These are phyloP conservation scores for Bos javanicus DNA, from an alignment of 2,113 vertebrate genomes.

Conservation along the genomic window DNA sequence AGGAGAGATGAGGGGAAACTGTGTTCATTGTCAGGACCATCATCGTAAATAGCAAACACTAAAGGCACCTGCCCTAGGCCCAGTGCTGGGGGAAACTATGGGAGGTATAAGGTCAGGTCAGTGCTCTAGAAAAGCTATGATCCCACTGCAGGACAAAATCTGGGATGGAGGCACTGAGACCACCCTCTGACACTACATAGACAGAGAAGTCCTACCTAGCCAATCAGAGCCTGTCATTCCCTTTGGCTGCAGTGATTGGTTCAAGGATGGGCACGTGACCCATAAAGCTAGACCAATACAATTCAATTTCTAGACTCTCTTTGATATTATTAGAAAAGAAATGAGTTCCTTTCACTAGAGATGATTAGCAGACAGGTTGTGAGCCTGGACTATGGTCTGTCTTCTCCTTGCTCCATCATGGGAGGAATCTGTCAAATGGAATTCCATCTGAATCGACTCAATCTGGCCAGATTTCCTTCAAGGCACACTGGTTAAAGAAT, in stretches of 20 bases:
- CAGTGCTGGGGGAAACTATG: neutral
- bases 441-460: neutral
- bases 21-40: neutral
- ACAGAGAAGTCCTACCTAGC: neutral
- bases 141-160: neutral
- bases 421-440: neutral
- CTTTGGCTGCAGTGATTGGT: neutral
- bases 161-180: neutral
- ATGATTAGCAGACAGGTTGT: neutral
- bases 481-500: neutral
- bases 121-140: neutral
- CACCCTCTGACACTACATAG: neutral
- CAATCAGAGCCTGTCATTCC: neutral
- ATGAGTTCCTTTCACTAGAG: neutral
- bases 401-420: neutral
- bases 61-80: neutral
- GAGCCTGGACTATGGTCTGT: neutral
- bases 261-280: neutral
- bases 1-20: neutral
- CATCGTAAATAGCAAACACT: rapidly evolving
- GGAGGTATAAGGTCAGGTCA: neutral
- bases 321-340: neutral
- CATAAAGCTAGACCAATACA: neutral
- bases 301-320: neutral
- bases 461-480: neutral